These are phyloP conservation scores for Scaeva pyrastri DNA, from an alignment of 2,888 invertebrate genomes.

Conservation along the genomic window DNA sequence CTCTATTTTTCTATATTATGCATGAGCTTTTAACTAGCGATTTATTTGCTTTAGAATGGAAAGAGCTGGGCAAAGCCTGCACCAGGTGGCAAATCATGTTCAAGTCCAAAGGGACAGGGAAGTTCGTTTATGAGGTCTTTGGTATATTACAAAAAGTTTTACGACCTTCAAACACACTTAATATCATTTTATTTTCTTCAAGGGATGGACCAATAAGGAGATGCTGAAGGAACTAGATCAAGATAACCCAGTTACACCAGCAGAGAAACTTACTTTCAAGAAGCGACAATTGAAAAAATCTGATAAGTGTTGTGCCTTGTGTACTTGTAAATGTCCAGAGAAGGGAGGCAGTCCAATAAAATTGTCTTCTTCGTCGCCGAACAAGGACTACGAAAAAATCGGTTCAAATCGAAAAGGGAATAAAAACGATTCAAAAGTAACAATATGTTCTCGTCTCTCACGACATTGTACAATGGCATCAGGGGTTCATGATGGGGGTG, in stretches of 20 bases:
- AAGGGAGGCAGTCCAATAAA: conserved; percentile 75
- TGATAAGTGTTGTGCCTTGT: conserved; percentile 81
- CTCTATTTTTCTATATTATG: conserved; percentile 1
- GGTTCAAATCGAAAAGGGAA: conserved; percentile 17
- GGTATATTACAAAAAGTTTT: conserved; percentile 85
- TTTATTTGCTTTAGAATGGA: conserved; percentile 77
- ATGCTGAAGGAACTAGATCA: conserved; percentile 83
- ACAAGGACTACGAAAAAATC: conserved; percentile 40
- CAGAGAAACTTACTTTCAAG: conserved; percentile 81
- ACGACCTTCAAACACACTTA: conserved; percentile 36
- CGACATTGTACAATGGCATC: conserved; percentile 68
- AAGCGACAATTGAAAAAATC: conserved; percentile 79
- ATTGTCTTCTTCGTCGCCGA: conserved; percentile 73
- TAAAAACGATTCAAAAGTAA: conserved; percentile 73
- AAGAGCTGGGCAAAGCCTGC: conserved; percentile 82
- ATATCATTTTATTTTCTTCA: conserved; percentile 23
- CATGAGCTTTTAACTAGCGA: conserved; percentile 43
- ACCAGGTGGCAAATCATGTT: conserved; percentile 89
- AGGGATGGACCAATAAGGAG: conserved; percentile 84
- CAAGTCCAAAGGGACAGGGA: conserved; percentile 89
- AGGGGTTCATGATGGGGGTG: conserved; percentile 85
- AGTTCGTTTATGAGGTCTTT: conserved; percentile 91
- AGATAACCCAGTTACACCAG: conserved; percentile 82
- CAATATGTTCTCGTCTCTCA: conserved; percentile 79
- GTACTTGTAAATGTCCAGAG: conserved; percentile 82